Base-by-base conservation (phyloP, 1,140 invertebrate species). In the Drosophila punjabiensis region DNA sequence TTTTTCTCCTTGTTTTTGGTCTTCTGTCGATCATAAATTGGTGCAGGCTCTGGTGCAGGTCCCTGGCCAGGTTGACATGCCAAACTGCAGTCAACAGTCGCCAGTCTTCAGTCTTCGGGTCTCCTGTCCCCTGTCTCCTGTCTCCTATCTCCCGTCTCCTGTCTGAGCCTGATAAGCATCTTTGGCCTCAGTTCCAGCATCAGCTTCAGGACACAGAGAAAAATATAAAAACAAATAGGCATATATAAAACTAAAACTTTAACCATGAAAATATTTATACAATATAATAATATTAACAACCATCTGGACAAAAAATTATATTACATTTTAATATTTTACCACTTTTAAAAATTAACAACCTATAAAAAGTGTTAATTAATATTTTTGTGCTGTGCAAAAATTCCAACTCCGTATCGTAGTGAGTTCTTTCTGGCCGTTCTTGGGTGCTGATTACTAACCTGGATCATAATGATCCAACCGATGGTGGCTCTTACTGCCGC, bases 21-120 rank as follows among this genome's bases (percentile, higher is more conserved):
- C 56, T 62, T 85, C 70, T 90, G 86, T 90, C 86, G 86, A 90
- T 90, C 86, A 90, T 90, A 90, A 90, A 90, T 90, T 90, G 86
- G 86, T 90, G 85, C 65, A 84, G 78, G 59, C 65, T 66, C 79
- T 45, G 69, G 63, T 35, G 55, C 62, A 53, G 65, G 41, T 73
- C 59, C 53, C 53, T 64, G 28, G 67, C 52, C 32, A 28, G 20
- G 70, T 74, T 74, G 70, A 74, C 70, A 74, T 74, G 70, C 70
- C 73, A 76, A 75, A 75, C 73, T 64, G 73, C 73, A 76, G 69
- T 76, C 75, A 70, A 67, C 65, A 60, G 74, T 63, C 74, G 69
- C 61, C 77, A 53, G 62, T 60, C 58, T 60, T 39, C 53, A 79
- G 75, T 78, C 77, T 70, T 9, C 59, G 13, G 43, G 20, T 48